Conservation (phyloP, 2,888 invertebrate species). For the Tetragonisca angustula region DNA sequence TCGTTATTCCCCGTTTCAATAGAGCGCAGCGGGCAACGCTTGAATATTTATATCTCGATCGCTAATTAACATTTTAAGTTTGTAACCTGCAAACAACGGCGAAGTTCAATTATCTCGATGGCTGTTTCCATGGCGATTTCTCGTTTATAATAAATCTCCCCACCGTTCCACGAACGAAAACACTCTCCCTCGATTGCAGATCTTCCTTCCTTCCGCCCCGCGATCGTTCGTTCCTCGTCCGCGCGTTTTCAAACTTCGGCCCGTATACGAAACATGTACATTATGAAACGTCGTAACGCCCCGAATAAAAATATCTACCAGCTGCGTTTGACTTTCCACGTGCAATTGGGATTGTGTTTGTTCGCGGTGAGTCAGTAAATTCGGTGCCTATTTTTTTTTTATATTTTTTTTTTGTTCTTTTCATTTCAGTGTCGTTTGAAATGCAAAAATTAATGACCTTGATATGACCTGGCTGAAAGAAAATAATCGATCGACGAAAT, state of each 20-base stretch:
- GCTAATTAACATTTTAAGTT: constrained; percentile 30
- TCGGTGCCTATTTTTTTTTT: too few species aligned
- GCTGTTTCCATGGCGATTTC: background rate
- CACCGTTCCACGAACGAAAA: background rate
- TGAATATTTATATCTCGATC: constrained; percentile 34
- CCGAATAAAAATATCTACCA: too few species aligned
- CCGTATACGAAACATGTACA: background rate
- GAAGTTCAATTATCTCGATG: constrained; percentile 28
- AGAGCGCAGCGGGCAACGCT: constrained; percentile 9
- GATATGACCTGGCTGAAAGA: background rate
- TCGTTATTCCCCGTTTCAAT: constrained; percentile 23
- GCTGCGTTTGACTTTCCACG: too few species aligned
- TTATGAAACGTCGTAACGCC: background rate
- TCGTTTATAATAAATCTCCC: constrained; percentile 12
- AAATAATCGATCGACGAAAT: background rate
- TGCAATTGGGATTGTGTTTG: too few species aligned
- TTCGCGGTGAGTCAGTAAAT: too few species aligned
- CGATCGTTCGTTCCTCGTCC: background rate
- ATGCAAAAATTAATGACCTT: background rate
- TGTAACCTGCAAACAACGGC: constrained; percentile 8
- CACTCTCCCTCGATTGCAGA: background rate
- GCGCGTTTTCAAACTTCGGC: background rate
- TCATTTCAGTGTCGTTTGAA: background rate
- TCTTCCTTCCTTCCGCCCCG: background rate
- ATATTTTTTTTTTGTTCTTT: background rate